Evolutionary conservation across 2,888 invertebrate genomes (phyloP).

Genomic region (Lysandra bellargus): DNA sequence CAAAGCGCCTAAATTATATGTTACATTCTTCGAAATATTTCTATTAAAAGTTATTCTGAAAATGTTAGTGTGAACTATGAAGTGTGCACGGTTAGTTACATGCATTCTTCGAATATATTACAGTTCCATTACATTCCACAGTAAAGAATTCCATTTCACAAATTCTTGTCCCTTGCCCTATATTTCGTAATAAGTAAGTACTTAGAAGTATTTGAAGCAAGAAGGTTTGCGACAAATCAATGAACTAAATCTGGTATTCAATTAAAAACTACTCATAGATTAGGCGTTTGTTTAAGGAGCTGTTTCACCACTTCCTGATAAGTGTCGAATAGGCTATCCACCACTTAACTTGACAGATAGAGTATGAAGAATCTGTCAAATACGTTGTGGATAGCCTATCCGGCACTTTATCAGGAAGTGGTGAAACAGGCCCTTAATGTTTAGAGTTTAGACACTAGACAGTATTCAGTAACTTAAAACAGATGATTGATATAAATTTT

Average conservation of each 20-base stretch:
- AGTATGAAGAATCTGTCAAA: no score
- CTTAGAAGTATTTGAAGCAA: not conserved
- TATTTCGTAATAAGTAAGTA: constrained; percentile 11
- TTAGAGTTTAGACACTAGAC: no score
- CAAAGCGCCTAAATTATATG: not conserved
- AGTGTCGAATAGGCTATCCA: no score
- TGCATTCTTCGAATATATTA: not conserved
- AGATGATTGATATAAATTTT: no score
- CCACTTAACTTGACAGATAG: no score
- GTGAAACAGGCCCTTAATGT: no score
- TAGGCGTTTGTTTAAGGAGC: no score
- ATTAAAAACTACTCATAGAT: no score
- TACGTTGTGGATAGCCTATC: no score
- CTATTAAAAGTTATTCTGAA: not conserved
- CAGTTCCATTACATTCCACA: not conserved
- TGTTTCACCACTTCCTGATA: no score
- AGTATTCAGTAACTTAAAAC: no score
- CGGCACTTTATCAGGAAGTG: no score
- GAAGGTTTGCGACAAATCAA: not conserved
- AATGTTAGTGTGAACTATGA: constrained; percentile 18
- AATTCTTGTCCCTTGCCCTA: constrained; percentile 1
- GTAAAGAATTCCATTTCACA: constrained; percentile 7
- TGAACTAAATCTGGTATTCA: not conserved
- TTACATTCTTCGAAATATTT: not conserved
- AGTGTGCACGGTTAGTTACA: constrained; percentile 1